Conservation (phyloP, 2,888 invertebrate genomes). For the Drosophila subsilvestris region DNA sequence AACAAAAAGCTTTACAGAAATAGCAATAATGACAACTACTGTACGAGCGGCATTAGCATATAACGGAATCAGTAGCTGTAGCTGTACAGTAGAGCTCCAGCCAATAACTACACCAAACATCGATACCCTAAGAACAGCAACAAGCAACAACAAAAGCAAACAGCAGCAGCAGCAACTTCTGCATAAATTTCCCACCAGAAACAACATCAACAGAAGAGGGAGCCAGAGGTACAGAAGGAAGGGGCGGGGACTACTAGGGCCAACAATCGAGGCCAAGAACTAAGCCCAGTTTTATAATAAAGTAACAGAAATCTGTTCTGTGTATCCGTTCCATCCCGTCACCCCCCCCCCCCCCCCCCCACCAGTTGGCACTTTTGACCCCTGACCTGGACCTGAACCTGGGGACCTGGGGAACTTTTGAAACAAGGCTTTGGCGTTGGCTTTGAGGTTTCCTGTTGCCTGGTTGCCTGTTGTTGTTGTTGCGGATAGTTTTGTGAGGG, state of each 20-base stretch:
- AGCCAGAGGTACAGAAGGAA: neutral
- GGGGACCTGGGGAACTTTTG: slow-evolving; percentile 52
- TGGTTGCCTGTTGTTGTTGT: slow-evolving; percentile 21
- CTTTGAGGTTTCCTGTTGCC: slow-evolving; percentile 35
- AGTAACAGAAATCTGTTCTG: slow-evolving; percentile 72
- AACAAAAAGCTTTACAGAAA: neutral
- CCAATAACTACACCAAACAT: slow-evolving; percentile 5
- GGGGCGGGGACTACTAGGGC: neutral
- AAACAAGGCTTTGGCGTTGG: slow-evolving; percentile 40
- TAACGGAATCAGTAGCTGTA: neutral
- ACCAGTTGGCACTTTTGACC: slow-evolving; percentile 39
- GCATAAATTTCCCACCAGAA: slow-evolving; percentile 22
- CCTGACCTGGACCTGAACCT: slow-evolving; percentile 66
- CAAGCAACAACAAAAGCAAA: neutral
- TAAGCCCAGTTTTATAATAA: slow-evolving; percentile 75
- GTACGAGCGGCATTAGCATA: neutral
- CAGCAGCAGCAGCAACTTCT: slow-evolving; percentile 10
- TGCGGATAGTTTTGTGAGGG: slow-evolving; percentile 32
- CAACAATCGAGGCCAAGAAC: slow-evolving; percentile 54
- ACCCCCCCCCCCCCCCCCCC: too few relatives aligned
- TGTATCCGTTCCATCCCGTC: too few relatives aligned
- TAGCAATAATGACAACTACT: neutral
- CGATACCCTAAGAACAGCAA: slow-evolving; percentile 5
- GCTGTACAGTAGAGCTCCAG: neutral
- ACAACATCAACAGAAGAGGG: neutral